Evolutionary conservation across 2,888 invertebrate genomes (phyloP).

Genomic region (Leptopterna dolabrata): DNA sequence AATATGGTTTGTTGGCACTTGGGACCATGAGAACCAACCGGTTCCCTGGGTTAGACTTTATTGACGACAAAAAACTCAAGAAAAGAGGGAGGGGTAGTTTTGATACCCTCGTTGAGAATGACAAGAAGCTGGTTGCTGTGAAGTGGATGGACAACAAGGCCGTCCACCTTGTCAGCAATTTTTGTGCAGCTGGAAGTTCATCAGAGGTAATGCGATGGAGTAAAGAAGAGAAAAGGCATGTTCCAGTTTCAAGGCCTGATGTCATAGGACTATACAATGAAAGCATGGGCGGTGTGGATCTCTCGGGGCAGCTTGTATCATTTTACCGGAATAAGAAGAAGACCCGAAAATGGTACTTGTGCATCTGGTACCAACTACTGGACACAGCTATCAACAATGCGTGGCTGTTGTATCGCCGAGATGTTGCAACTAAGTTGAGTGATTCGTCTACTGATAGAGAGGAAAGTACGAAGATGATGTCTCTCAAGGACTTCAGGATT

Average conservation of each 20-base stretch:
- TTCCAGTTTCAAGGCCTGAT: background rate
- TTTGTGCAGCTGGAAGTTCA: conserved; percentile 1
- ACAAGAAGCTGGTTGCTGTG: background rate
- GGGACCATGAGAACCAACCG: too few relatives aligned
- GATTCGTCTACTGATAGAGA: background rate
- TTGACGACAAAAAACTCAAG: conserved; percentile 15
- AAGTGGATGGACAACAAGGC: conserved; percentile 17
- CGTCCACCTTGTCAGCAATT: background rate
- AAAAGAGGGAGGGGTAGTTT: background rate
- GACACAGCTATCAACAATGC: too few relatives aligned
- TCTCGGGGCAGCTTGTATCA: too few relatives aligned
- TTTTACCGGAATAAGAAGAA: too few relatives aligned
- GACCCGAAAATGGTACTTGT: too few relatives aligned
- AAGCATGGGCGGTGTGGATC: conserved; percentile 25
- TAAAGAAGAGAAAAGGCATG: background rate
- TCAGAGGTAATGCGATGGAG: too few relatives aligned
- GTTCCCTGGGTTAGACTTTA: too few relatives aligned
- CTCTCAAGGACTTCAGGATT: conserved; percentile 4
- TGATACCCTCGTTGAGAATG: background rate
- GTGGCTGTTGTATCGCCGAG: too few relatives aligned
- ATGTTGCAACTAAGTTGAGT: too few relatives aligned
- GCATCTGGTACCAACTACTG: too few relatives aligned
- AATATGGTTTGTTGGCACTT: background rate
- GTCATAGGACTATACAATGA: conserved; percentile 1
- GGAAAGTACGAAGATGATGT: background rate